Evolutionary conservation across 1,140 invertebrate species (phyloP), one percentile per base, ranked within the genome.

Genomic region (Linepithema humile): DNA sequence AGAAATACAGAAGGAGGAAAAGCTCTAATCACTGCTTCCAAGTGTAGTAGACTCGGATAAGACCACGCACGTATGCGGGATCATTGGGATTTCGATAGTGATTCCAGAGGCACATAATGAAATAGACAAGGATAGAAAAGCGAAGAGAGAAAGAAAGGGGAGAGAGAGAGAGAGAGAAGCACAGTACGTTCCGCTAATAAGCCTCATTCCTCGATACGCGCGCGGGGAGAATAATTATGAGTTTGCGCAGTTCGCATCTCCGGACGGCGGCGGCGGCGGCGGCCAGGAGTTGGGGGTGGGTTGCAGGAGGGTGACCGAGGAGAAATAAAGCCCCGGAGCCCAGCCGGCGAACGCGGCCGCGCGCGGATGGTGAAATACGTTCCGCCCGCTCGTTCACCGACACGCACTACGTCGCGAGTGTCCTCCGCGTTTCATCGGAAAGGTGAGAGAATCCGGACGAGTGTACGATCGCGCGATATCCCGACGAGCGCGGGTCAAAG

Each of bases 141-240:
- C n/a, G 10, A 3, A 23, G 9, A 38, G 2, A 0, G 23, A 32
- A 1, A 20, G 15, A 35, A n/a, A 20, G 26, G 20, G n/a, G 20
- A 35, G 32, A 77, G 17, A 40, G 29, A 38, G 4, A 29, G 74
- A 65, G 29, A n/a, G 43, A 65, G 35, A 32, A 1, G n/a, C n/a
- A 75, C n/a, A 57, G 29, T 65, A 64, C 12, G 45, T 85, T 48
- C 40, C 64, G 87, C 40, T 88, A 87, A 88, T 88, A 88, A 88
- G 86, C 74, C 59, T 88, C 77, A 78, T 88, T 88, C 53, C 77
- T 86, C 85, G 88, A 89, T 90, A 91, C 90, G 91, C 90, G 90
- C 84, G 93, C 88, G 77, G 91, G 86, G 89, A 91, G 90, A 91
- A 93, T 93, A 94, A 94, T 94, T 94, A 94, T 92, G 93, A 92